Conservation (phyloP, 1,140 invertebrate species). For the Zaprionus ghesquierei region DNA sequence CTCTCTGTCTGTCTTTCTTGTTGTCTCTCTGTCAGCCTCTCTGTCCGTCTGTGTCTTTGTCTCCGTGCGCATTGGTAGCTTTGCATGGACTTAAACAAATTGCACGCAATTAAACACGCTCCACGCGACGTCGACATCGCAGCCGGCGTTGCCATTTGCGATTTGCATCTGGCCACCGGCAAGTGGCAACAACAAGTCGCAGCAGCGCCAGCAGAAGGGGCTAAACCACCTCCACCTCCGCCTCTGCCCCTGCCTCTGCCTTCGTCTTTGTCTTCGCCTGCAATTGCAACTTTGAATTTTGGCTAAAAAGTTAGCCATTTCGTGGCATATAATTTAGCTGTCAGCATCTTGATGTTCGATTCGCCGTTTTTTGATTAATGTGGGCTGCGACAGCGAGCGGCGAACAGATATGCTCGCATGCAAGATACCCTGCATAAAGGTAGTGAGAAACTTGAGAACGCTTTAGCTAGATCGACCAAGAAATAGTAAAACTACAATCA, state of each 20-base stretch:
- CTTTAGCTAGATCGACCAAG: too few species aligned
- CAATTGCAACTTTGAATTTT: slow-evolving; percentile 21
- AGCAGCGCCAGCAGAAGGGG: not conserved
- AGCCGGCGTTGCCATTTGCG: slow-evolving; percentile 45
- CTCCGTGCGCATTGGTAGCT: slow-evolving; percentile 48
- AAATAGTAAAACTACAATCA: too few species aligned
- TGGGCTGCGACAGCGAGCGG: not conserved
- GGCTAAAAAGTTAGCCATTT: slow-evolving; percentile 16
- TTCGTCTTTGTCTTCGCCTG: slow-evolving; percentile 26
- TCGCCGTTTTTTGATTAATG: slow-evolving; percentile 52
- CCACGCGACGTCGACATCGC: slow-evolving; percentile 22
- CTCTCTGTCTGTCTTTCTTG: not conserved
- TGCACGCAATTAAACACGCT: slow-evolving; percentile 79
- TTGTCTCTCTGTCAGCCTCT: not conserved
- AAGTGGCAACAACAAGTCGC: slow-evolving; percentile 11
- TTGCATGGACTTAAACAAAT: slow-evolving; percentile 70
- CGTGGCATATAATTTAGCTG: slow-evolving; percentile 55
- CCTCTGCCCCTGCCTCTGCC: slow-evolving; percentile 2
- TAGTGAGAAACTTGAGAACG: not conserved
- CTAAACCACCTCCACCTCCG: not conserved
- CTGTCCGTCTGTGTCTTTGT: not conserved
- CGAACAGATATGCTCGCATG: not conserved
- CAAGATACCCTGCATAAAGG: not conserved
- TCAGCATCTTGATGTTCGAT: slow-evolving; percentile 58
- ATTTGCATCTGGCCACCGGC: slow-evolving; percentile 51